These are phyloP conservation scores for Sebastes kiyomatsui DNA, from an alignment of 2,797 vertebrate genomes.

Conservation along the genomic window DNA sequence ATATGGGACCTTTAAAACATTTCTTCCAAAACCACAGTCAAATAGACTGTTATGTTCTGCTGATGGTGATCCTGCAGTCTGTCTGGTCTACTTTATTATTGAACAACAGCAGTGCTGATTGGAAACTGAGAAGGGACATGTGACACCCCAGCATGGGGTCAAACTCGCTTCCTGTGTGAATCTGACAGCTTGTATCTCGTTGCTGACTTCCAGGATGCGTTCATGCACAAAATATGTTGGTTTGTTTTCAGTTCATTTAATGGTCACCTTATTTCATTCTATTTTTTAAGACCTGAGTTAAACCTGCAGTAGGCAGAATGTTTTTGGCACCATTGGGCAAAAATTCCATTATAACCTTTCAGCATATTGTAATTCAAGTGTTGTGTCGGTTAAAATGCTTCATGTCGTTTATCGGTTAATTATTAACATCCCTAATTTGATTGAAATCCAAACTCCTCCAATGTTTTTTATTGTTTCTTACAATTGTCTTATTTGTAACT, in stretches of 20 bases:
- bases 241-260: not conserved
- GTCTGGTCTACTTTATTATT: conserved; percentile 44
- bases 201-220: not conserved
- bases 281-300: not conserved
- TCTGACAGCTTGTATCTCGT: conserved; percentile 9
- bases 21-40: not conserved
- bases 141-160: conserved; percentile 44
- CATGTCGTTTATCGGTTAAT: too few species aligned
- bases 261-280: not conserved
- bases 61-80: not conserved
- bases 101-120: conserved; percentile 24
- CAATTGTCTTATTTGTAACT: too few species aligned
- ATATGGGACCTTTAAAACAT: not conserved
- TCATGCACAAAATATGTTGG: not conserved
- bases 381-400: too few species aligned
- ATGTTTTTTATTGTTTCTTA: too few species aligned
- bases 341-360: too few species aligned
- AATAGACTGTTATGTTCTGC: not conserved
- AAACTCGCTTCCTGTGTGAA: conserved; percentile 14
- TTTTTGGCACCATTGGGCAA: too few species aligned
- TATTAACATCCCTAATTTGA: too few species aligned
- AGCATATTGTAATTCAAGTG: too few species aligned
- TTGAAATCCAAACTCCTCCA: too few species aligned
- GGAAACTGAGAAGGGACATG: conserved; percentile 44
- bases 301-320: too few species aligned